Evolutionary conservation across 1,140 invertebrate genomes (phyloP), one percentile per base, ranked within the genome.

Genomic region (Nylanderia fulva): DNA sequence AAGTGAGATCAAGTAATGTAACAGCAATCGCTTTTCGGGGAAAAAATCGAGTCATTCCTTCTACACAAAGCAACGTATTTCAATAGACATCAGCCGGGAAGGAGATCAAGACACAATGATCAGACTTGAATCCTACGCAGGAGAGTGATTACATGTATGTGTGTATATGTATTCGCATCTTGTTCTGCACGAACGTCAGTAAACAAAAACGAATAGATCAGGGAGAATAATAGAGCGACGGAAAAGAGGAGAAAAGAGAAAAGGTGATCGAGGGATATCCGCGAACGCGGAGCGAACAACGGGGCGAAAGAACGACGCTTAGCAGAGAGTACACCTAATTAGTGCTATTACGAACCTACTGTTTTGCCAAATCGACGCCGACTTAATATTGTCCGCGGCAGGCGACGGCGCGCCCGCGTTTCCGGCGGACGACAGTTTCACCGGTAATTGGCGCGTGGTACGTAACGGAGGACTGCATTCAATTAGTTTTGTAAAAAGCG

Each of bases 401-500:
- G 66, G 8, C 24, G 42, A 29, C 15, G 29, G 15, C 24, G 24
- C 60, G 77, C 0, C 63, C 18, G 13, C 60, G 54, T 58, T 9
- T 24, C 15, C 60, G 5, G 2, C 24, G 89, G 90, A 86, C 86
- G 85, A 91, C 87, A 91, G 83, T 92, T 90, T 72, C 83, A 72
- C 84, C 36, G 85, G 86, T 91, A 91, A 92, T 92, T 91, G 88
- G 86, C 86, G 82, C 85, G 72, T 83, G 86, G 88, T 89, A 86
- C 76, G 79, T 90, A 91, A 90, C 85, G 74, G 86, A 69, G 66
- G 75, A 86, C 69, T 90, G 86, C 86, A 91, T 91, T 91, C 91
- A 92, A 92, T 92, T 92, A 92, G 86, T 91, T 90, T 91, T 48
- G 88, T 88, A 89, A 89, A 89, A 89, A 89, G 87, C 84, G 77